phyloP scores from a whole-genome alignment of 2,113 vertebrate species.

The Genyomyrus donnyi region DNA sequence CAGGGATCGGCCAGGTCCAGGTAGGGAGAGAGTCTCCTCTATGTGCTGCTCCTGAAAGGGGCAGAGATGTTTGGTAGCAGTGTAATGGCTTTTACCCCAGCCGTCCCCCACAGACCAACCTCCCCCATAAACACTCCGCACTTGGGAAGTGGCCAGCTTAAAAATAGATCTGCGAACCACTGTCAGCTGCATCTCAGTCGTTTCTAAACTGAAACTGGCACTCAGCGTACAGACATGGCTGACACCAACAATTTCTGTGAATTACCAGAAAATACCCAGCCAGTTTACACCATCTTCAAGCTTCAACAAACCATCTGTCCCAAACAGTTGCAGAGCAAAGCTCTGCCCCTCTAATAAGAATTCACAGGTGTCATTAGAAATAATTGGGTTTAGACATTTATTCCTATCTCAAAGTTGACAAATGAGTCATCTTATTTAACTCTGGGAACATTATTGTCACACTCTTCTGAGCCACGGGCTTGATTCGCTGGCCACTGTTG shows the following conservation, averaged over 20 bases:
- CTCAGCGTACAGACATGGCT: neutral
- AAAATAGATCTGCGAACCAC: neutral
- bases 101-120: neutral
- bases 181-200: neutral
- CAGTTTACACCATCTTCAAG: neutral
- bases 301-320: neutral
- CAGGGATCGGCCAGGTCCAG: neutral
- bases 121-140: no score
- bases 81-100: neutral
- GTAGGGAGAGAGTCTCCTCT: neutral
- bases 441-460: neutral
- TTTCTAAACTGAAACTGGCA: neutral
- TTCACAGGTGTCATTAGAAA: neutral
- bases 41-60: conserved; percentile 27
- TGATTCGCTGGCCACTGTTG: neutral
- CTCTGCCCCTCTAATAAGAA: neutral
- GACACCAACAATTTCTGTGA: neutral
- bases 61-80: neutral
- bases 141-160: neutral
- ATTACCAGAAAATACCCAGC: neutral
- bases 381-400: neutral
- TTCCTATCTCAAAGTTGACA: conserved; percentile 28
- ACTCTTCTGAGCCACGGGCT: neutral
- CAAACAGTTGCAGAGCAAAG: neutral
- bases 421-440: conserved; percentile 11